Percentiles rank a stretch among this genome's conserved stretches.
Evolutionary conservation across 2,797 vertebrate species (phyloP).

Genomic region (Remorina albescens): DNA sequence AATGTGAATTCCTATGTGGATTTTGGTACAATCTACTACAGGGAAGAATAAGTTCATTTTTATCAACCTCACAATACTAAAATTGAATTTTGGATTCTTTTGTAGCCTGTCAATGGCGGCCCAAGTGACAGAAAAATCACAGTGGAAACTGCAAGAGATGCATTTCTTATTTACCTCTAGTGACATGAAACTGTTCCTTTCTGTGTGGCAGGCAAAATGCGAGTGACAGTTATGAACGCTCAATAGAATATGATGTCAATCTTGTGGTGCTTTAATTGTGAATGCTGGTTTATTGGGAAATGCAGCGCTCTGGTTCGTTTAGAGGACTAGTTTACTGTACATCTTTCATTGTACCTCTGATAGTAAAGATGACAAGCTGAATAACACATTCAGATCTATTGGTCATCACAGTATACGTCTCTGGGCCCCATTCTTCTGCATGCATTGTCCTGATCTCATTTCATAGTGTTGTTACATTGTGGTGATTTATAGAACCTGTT

Average conservation of each 20-base stretch:
- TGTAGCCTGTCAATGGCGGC: conserved; percentile 69
- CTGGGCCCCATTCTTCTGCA: conserved; percentile 23
- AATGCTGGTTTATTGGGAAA: conserved; percentile 32
- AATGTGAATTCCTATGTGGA: conserved; percentile 78
- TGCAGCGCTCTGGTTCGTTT: conserved; percentile 12
- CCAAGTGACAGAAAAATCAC: conserved; percentile 63
- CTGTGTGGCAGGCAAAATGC: conserved; percentile 58
- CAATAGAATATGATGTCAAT: conserved; percentile 59
- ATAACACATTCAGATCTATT: conserved; percentile 36
- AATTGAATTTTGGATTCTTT: conserved; percentile 81
- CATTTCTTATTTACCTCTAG: conserved; percentile 62
- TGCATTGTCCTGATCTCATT: conserved; percentile 8
- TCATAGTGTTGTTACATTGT: conserved; percentile 12
- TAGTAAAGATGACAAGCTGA: conserved; percentile 42
- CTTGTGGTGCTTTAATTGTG: conserved; percentile 41
- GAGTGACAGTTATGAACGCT: conserved; percentile 52
- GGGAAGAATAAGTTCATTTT: conserved; percentile 77
- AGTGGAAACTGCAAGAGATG: conserved; percentile 67
- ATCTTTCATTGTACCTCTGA: conserved; percentile 35
- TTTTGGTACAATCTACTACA: conserved; percentile 73
- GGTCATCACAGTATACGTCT: conserved; percentile 45
- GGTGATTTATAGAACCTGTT: conserved; percentile 9
- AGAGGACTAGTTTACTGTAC: conserved; percentile 37
- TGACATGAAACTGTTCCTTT: conserved; percentile 60
- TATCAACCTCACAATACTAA: conserved; percentile 79